Evolutionary conservation across 2,797 vertebrate genomes (phyloP).

Genomic region (Sebastes vulpes): DNA sequence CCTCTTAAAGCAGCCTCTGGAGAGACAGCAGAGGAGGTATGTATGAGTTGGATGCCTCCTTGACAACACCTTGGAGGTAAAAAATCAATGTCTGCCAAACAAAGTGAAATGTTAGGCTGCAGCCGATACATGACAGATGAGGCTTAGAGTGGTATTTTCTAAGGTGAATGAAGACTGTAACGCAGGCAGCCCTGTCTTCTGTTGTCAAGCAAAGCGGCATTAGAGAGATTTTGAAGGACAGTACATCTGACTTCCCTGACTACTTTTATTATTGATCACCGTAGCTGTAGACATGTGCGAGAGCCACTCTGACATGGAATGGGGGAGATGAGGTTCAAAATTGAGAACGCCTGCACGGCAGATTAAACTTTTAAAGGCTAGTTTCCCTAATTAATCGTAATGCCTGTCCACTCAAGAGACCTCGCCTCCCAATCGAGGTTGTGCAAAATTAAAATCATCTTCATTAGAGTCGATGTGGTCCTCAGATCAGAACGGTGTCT

Average conservation of each 20-base stretch:
- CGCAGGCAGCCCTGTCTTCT: slow-evolving; percentile 67
- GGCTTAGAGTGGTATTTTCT: slow-evolving; percentile 78
- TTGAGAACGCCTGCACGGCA: slow-evolving; percentile 43
- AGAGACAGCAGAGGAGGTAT: slow-evolving; percentile 62
- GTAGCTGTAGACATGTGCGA: slow-evolving; percentile 40
- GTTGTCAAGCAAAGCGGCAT: slow-evolving; percentile 73
- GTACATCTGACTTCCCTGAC: slow-evolving; percentile 62
- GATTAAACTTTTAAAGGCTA: slow-evolving; percentile 63
- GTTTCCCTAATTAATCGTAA: slow-evolving; percentile 70
- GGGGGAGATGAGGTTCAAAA: slow-evolving; percentile 27
- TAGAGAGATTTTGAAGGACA: slow-evolving; percentile 76
- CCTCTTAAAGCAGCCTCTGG: slow-evolving; percentile 60
- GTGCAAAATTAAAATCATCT: slow-evolving; percentile 44
- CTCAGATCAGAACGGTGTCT: slow-evolving; percentile 34
- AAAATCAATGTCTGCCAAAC: slow-evolving; percentile 85
- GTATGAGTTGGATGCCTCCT: slow-evolving; percentile 77
- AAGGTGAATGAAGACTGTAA: slow-evolving; percentile 75
- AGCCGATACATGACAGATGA: slow-evolving; percentile 81
- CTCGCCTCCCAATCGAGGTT: slow-evolving; percentile 10
- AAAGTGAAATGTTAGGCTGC: slow-evolving; percentile 83
- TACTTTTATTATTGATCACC: slow-evolving; percentile 76
- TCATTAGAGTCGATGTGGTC: slow-evolving; percentile 49
- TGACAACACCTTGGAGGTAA: slow-evolving; percentile 83
- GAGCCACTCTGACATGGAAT: slow-evolving; percentile 36
- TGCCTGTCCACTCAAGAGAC: slow-evolving; percentile 52